These are phyloP conservation scores for Megaceryle maxima DNA, from an alignment of 2,113 vertebrate genomes.

Conservation along the genomic window DNA sequence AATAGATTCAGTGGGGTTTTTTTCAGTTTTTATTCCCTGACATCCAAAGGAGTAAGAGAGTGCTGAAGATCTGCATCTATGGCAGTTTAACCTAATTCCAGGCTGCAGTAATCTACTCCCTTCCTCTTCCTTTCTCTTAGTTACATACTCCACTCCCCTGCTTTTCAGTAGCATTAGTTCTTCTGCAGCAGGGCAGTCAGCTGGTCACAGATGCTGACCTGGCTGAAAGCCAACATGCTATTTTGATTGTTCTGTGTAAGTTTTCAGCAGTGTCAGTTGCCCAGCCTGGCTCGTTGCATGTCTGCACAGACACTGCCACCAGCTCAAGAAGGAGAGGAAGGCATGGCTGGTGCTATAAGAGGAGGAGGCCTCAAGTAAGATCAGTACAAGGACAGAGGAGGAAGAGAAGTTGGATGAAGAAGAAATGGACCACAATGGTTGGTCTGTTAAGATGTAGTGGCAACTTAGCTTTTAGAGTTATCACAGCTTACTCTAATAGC, in stretches of 20 bases:
- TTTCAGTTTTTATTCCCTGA: background rate
- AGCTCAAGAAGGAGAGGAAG: background rate
- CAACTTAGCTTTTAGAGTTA: background rate
- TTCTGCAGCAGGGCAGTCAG: background rate
- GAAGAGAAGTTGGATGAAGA: background rate
- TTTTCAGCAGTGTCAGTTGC: background rate
- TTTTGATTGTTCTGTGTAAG: background rate
- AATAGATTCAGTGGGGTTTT: background rate
- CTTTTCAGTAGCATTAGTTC: background rate
- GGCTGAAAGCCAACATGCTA: background rate
- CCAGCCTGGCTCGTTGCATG: background rate
- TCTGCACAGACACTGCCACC: background rate
- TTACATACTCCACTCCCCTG: background rate
- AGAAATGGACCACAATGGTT: background rate
- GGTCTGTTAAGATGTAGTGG: background rate
- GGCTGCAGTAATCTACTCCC: background rate
- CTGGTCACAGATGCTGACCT: background rate
- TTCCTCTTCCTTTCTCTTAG: background rate
- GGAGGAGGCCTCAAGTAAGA: rapidly evolving
- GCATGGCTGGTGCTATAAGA: rapidly evolving
- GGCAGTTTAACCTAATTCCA: background rate
- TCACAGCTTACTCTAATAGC: background rate
- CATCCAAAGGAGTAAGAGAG: background rate
- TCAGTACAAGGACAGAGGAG: background rate
- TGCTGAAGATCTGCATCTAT: background rate